These are phyloP conservation scores for Tromatobia lineatoria DNA, from an alignment of 2,888 invertebrate species.

Conservation along the genomic window DNA sequence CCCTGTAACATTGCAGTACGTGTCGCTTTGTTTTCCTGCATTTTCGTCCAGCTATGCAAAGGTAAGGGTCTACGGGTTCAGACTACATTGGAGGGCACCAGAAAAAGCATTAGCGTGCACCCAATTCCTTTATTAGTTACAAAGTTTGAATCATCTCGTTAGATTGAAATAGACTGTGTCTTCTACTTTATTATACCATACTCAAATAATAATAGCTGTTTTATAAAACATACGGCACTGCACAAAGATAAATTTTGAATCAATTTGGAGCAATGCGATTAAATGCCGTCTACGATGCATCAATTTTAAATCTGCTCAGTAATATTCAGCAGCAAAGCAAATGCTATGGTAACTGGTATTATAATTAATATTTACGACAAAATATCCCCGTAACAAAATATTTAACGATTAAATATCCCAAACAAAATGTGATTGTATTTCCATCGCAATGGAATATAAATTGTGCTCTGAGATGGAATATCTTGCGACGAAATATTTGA, in stretches of 20 bases:
- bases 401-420: too few relatives aligned
- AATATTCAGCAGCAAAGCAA: conserved; percentile 33
- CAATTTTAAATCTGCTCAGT: conserved; percentile 52
- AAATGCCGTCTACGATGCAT: conserved; percentile 44
- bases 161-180: not conserved
- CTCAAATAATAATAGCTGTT: too few relatives aligned
- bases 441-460: too few relatives aligned
- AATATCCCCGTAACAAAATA: too few relatives aligned
- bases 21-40: conserved; percentile 44
- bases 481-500: too few relatives aligned
- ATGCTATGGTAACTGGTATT: too few relatives aligned
- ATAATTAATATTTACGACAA: too few relatives aligned
- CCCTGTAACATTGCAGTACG: conserved; percentile 26
- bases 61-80: not conserved
- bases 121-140: not conserved
- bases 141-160: not conserved
- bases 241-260: conserved; percentile 9
- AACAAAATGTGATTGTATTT: too few relatives aligned
- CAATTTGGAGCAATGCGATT: conserved; percentile 41
- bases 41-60: conserved; percentile 9
- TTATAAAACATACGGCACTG: too few relatives aligned
- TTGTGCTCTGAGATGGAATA: too few relatives aligned
- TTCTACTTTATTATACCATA: not conserved
- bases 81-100: not conserved
- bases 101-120: not conserved